Percentiles rank a stretch among this genome's conserved stretches.
Conservation (phyloP, 2,888 invertebrate species). For the Lissonota sp. region DNA sequence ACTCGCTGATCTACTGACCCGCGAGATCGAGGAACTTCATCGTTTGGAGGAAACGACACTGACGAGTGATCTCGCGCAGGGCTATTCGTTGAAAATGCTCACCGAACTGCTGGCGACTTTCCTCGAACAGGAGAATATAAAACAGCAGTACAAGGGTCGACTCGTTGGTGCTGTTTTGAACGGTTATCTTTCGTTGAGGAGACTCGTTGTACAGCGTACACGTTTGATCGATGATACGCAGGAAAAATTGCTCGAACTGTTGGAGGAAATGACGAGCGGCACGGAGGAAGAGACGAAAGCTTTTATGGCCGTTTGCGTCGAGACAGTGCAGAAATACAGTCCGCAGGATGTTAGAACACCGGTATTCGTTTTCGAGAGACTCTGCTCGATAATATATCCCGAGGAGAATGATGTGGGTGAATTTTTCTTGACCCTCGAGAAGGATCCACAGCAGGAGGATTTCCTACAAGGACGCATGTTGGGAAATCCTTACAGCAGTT, state of each 20-base stretch:
- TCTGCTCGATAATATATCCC: conserved; percentile 98
- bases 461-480: conserved; percentile 98
- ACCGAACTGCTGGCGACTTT: conserved; percentile 95
- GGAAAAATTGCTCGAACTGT: conserved; percentile 94
- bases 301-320: conserved; percentile 98
- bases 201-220: conserved; percentile 97
- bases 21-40: conserved; percentile 95
- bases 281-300: conserved; percentile 98
- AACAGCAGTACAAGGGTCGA: conserved; percentile 95
- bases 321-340: conserved; percentile 96
- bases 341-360: conserved; percentile 97
- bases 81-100: conserved; percentile 95
- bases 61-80: conserved; percentile 97
- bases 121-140: conserved; percentile 93
- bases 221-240: conserved; percentile 98
- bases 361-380: conserved; percentile 98
- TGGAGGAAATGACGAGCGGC: conserved; percentile 98
- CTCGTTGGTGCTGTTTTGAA: conserved; percentile 96
- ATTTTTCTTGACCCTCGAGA: conserved; percentile 97
- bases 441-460: conserved; percentile 99
- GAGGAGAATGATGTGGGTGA: conserved; percentile 99
- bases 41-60: conserved; percentile 96
- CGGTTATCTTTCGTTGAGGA: conserved; percentile 95
- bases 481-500: conserved; percentile 98
- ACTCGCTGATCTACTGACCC: conserved; percentile 93